Evolutionary conservation across 2,113 vertebrate genomes (phyloP).

Genomic region (Axis porcinus): DNA sequence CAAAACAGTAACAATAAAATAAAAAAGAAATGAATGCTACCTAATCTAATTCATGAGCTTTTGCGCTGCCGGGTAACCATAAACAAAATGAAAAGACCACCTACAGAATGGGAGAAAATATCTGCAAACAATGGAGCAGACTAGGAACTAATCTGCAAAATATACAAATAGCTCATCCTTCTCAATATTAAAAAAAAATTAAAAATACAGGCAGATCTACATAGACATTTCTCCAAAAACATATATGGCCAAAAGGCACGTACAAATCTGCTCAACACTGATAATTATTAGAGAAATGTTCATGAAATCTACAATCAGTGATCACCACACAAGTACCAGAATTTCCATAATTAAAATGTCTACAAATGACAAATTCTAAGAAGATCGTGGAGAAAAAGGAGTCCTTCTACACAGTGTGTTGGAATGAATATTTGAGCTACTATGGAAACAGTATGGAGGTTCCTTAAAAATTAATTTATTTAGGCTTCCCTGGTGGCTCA

Average conservation of each 20-base stretch:
- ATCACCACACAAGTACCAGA: not conserved
- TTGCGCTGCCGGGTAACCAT: not conserved
- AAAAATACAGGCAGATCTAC: not conserved
- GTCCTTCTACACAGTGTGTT: not conserved
- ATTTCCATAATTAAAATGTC: not conserved
- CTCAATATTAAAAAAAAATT: not conserved
- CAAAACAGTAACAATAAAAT: not conserved
- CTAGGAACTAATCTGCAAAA: not conserved
- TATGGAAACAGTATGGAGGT: not conserved
- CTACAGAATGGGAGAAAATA: not conserved
- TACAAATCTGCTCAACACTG: not conserved
- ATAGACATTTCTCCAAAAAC: not conserved
- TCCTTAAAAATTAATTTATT: not conserved
- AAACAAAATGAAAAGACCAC: not conserved
- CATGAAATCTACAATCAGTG: not conserved
- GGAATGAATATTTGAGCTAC: not conserved
- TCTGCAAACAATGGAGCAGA: not conserved
- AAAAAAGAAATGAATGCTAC: not conserved
- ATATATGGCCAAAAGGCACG: not conserved
- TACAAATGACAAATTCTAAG: not conserved
- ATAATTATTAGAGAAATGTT: not conserved
- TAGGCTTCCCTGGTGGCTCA: not conserved
- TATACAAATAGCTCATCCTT: not conserved
- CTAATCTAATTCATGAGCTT: not conserved
- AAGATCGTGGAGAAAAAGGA: not conserved